phyloP scores from a whole-genome alignment of 2,113 vertebrate species.

The Oplegnathus fasciatus region DNA sequence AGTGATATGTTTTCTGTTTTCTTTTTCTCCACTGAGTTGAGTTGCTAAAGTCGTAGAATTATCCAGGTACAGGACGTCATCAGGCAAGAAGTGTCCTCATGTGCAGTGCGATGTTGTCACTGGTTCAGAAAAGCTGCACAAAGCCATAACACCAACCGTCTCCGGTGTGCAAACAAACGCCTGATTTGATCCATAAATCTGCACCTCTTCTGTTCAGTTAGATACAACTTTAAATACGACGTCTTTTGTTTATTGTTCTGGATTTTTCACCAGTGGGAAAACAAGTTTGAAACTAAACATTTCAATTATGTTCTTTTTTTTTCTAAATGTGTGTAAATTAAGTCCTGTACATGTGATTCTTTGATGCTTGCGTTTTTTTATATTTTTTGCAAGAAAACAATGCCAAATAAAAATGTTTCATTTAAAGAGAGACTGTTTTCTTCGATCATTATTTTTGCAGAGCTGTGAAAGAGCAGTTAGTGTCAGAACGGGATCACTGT shows the following conservation, averaged over 20 bases:
- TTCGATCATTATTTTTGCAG: neutral
- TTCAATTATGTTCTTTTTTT: conserved; percentile 28
- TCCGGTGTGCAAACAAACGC: neutral
- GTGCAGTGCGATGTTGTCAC: neutral
- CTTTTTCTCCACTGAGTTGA: conserved; percentile 28
- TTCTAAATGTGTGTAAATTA: conserved; percentile 67
- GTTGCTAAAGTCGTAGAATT: conserved; percentile 16
- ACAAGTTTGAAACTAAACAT: conserved; percentile 33
- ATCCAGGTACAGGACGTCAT: conserved; percentile 48
- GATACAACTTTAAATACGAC: neutral
- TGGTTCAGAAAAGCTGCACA: conserved; percentile 28
- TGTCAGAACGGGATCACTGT: neutral
- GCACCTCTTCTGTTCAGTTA: conserved; percentile 10
- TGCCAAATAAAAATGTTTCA: conserved; percentile 80
- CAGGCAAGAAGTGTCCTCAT: conserved; percentile 16
- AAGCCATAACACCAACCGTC: conserved; percentile 25
- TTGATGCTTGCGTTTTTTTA: conserved; percentile 68
- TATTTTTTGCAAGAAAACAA: conserved; percentile 77
- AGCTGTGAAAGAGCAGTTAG: neutral
- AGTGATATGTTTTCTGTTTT: conserved; percentile 22
- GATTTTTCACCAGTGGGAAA: conserved; percentile 38
- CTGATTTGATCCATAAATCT: neutral
- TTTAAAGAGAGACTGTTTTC: conserved; percentile 34
- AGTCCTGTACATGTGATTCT: conserved; percentile 69
- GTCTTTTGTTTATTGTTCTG: conserved; percentile 16